phyloP scores from a whole-genome alignment of 2,797 vertebrate genomes.

The Octomys mimax region DNA sequence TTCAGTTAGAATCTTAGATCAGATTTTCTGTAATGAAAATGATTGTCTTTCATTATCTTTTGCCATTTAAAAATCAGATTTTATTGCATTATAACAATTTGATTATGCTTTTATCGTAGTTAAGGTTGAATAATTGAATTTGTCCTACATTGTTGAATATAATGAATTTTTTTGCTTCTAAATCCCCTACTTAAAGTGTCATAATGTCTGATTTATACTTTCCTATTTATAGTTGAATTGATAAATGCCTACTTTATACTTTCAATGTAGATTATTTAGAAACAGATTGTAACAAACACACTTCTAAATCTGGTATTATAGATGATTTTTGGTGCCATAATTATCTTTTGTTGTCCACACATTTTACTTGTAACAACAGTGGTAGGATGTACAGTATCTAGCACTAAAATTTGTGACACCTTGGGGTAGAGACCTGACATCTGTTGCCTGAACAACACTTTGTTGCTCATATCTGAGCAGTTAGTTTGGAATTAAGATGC shows the following conservation, averaged over 20 bases:
- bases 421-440: slow-evolving; percentile 41
- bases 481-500: background rate
- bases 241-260: slow-evolving; percentile 64
- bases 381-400: slow-evolving; percentile 31
- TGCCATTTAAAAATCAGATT: background rate
- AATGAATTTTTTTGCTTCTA: slow-evolving; percentile 27
- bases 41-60: slow-evolving; percentile 61
- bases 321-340: slow-evolving; percentile 58
- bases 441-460: background rate
- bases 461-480: background rate
- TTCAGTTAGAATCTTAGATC: slow-evolving; percentile 61
- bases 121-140: slow-evolving; percentile 68
- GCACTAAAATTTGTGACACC: slow-evolving; percentile 56
- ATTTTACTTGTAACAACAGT: slow-evolving; percentile 62
- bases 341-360: slow-evolving; percentile 74
- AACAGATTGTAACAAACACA: slow-evolving; percentile 24
- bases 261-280: slow-evolving; percentile 66
- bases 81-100: slow-evolving; percentile 69
- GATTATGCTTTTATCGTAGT: slow-evolving; percentile 59
- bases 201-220: slow-evolving; percentile 61
- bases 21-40: slow-evolving; percentile 67
- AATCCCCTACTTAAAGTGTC: slow-evolving; percentile 66
- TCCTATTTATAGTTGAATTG: slow-evolving; percentile 55
- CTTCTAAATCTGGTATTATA: slow-evolving; percentile 43
- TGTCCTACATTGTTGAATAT: slow-evolving; percentile 65